Conservation (phyloP, 1,140 invertebrate species). For the Panagrolaimus sp. region DNA sequence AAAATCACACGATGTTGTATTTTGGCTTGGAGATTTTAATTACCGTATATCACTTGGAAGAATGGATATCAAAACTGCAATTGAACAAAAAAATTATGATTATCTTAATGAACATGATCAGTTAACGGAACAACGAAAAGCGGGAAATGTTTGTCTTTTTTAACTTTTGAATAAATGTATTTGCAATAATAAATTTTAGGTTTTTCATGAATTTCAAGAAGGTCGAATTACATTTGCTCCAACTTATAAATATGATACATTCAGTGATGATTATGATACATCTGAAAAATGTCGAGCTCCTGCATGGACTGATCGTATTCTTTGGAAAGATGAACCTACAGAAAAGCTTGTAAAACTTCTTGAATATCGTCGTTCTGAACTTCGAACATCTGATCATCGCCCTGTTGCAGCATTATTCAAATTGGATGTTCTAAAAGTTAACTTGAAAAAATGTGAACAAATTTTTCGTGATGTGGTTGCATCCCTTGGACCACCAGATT, state of each 20-base stretch:
- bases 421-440: slow-evolving; percentile 35
- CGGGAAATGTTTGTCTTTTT: slow-evolving; percentile 58
- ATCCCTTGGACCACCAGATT: slow-evolving; percentile 19
- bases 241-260: slow-evolving; percentile 98
- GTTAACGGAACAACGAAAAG: slow-evolving; percentile 65
- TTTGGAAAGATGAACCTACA: slow-evolving; percentile 73
- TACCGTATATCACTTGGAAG: slow-evolving; percentile 92
- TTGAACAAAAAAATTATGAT: slow-evolving; percentile 72
- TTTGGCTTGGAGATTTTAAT: slow-evolving; percentile 99
- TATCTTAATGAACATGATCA: slow-evolving; percentile 81
- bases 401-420: slow-evolving; percentile 50
- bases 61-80: slow-evolving; percentile 81
- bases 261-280: slow-evolving; percentile 97
- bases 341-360: slow-evolving; percentile 60
- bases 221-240: slow-evolving; percentile 85
- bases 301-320: slow-evolving; percentile 91
- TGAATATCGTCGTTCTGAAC: slow-evolving; percentile 73
- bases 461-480: slow-evolving; percentile 41
- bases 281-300: slow-evolving; percentile 86
- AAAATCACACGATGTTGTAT: slow-evolving; percentile 92
- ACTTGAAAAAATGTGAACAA: slow-evolving; percentile 34
- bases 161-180: not conserved
- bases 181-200: slow-evolving; percentile 63
- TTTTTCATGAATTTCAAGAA: slow-evolving; percentile 90
- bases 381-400: slow-evolving; percentile 95